Evolutionary conservation across 2,113 vertebrate species (phyloP).

Genomic region (Pollachius pollachius): DNA sequence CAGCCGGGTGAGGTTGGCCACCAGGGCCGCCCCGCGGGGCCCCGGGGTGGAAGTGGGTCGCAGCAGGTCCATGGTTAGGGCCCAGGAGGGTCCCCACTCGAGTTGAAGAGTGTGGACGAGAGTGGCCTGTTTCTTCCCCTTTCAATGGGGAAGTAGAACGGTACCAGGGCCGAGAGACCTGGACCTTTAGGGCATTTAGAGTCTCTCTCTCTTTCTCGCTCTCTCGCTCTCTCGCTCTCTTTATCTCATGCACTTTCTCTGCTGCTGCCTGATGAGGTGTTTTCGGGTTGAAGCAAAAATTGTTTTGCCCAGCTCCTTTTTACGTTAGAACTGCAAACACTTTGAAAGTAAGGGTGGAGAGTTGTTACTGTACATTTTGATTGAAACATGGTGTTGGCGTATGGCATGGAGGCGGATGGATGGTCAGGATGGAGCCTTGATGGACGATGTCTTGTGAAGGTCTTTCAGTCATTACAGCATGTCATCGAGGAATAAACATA

Average conservation of each 20-base stretch:
- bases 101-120: too few relatives aligned
- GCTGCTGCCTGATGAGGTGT: too few relatives aligned
- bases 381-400: not conserved
- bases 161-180: too few relatives aligned
- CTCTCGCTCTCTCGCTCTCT: not conserved
- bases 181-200: not conserved
- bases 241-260: too few relatives aligned
- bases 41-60: constrained; percentile 24
- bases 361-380: constrained; percentile 8
- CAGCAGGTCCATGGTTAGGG: constrained; percentile 35
- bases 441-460: too few relatives aligned
- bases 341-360: constrained; percentile 24
- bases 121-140: too few relatives aligned
- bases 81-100: too few relatives aligned
- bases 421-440: too few relatives aligned
- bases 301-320: constrained; percentile 2
- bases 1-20: constrained; percentile 38
- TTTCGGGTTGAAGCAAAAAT: not conserved
- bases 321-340: constrained; percentile 24
- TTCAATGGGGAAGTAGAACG: too few relatives aligned
- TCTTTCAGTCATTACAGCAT: too few relatives aligned
- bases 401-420: too few relatives aligned
- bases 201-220: not conserved
- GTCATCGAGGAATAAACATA: too few relatives aligned
- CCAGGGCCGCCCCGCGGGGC: constrained; percentile 26